Conservation (phyloP, 2,113 vertebrate species). For the Lepus europaeus region DNA sequence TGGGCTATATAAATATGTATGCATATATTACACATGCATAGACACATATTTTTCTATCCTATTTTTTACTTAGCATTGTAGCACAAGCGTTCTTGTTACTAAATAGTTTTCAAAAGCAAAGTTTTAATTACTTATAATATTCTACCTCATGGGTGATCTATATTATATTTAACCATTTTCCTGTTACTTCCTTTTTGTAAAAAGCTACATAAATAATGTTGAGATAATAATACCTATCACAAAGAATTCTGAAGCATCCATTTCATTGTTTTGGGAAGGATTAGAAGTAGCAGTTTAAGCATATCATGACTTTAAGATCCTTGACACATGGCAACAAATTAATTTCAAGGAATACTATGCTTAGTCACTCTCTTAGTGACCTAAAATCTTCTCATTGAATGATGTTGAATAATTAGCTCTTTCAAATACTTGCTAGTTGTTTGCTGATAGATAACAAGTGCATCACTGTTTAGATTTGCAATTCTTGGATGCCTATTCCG, state of each 20-base stretch:
- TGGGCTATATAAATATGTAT: background rate
- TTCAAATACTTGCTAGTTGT: background rate
- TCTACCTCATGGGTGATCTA: background rate
- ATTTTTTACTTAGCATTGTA: background rate
- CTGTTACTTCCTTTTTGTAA: background rate
- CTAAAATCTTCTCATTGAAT: background rate
- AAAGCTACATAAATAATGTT: background rate
- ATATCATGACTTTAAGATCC: background rate
- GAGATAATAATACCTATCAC: background rate
- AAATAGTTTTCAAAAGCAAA: background rate
- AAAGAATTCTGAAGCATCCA: background rate
- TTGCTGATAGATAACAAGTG: background rate
- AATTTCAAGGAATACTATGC: background rate
- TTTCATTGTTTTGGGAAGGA: background rate
- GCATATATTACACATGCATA: background rate
- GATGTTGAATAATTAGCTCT: conserved; percentile 6
- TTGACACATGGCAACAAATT: background rate
- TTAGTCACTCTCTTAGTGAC: background rate
- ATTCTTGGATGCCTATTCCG: conserved; percentile 5
- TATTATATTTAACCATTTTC: background rate
- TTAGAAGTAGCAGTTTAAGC: background rate
- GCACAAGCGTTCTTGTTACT: background rate
- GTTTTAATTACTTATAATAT: background rate
- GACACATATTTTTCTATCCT: background rate
- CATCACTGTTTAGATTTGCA: background rate